These are phyloP conservation scores for Drosophila subsilvestris DNA, from an alignment of 2,888 invertebrate genomes.

Conservation along the genomic window DNA sequence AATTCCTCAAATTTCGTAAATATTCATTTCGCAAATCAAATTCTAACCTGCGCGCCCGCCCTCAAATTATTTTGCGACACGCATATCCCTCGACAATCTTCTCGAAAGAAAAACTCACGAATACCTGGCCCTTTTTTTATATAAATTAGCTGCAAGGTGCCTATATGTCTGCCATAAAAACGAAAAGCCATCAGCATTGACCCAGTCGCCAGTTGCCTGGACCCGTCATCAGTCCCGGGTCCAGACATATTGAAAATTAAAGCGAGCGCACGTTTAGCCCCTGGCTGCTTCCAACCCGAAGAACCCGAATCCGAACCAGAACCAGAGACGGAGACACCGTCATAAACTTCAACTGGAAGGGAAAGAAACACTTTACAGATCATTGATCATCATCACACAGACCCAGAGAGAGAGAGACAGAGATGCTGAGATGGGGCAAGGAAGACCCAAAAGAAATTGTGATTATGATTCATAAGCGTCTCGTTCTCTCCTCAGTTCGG, in stretches of 20 bases:
- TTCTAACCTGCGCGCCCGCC: slow-evolving; percentile 4
- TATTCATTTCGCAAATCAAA: not conserved
- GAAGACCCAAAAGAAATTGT: slow-evolving; percentile 52
- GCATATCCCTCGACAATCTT: slow-evolving; percentile 23
- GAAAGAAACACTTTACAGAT: slow-evolving; percentile 78
- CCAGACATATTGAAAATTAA: slow-evolving; percentile 78
- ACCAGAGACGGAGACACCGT: slow-evolving; percentile 24
- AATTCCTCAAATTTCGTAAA: not conserved
- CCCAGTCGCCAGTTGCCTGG: slow-evolving; percentile 56
- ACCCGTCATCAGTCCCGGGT: slow-evolving; percentile 34
- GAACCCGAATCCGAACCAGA: not conserved
- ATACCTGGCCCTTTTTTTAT: slow-evolving; percentile 24
- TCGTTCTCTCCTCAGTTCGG: slow-evolving; percentile 35
- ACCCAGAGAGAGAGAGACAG: slow-evolving; percentile 9
- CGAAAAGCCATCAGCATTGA: slow-evolving; percentile 72
- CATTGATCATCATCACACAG: slow-evolving; percentile 80
- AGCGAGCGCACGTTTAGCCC: slow-evolving; percentile 75
- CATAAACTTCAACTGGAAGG: slow-evolving; percentile 50
- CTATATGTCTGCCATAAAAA: slow-evolving; percentile 80
- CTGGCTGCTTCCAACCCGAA: slow-evolving; percentile 34
- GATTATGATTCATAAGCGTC: slow-evolving; percentile 76
- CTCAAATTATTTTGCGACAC: slow-evolving; percentile 40
- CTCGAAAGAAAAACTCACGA: slow-evolving; percentile 43
- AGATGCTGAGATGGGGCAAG: slow-evolving; percentile 4
- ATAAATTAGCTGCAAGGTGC: slow-evolving; percentile 75